A percentile compares a stretch with the other conserved stretches of the same genome.
Conservation (phyloP, 1,140 invertebrate genomes). For the Colletes gigas region DNA sequence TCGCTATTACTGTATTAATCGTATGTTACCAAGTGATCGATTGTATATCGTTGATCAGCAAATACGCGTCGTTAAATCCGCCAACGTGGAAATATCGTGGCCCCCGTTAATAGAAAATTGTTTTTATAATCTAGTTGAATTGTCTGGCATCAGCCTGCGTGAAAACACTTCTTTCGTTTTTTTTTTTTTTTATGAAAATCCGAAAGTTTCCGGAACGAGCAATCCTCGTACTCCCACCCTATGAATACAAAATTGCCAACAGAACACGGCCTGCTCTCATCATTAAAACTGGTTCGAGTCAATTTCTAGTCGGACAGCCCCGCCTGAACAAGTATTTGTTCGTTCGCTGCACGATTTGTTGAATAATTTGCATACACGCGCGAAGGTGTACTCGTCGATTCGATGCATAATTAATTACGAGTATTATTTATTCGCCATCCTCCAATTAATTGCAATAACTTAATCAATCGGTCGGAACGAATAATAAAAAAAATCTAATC, state of each 20-base stretch:
- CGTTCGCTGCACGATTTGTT: constrained; percentile 56
- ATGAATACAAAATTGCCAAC: constrained; percentile 71
- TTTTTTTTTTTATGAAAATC: constrained; percentile 53
- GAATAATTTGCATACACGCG: constrained; percentile 56
- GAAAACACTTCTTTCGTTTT: constrained; percentile 41
- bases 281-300: constrained; percentile 65
- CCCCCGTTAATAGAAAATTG: neutral
- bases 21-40: no score
- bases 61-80: neutral
- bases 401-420: constrained; percentile 40
- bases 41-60: no score
- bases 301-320: constrained; percentile 53
- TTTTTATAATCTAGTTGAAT: neutral
- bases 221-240: constrained; percentile 65
- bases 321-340: constrained; percentile 47
- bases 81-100: neutral
- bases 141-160: neutral
- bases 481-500: constrained; percentile 9
- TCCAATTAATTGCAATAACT: constrained; percentile 51
- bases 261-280: constrained; percentile 43
- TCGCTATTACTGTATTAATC: no score
- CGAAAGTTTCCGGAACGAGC: constrained; percentile 37
- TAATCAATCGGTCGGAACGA: constrained; percentile 27
- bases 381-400: constrained; percentile 1
- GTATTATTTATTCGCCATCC: constrained; percentile 45